A percentile compares a stretch with the other conserved stretches of the same genome.
These are phyloP conservation scores for Octomys mimax DNA, from an alignment of 2,797 vertebrate genomes.

Conservation along the genomic window DNA sequence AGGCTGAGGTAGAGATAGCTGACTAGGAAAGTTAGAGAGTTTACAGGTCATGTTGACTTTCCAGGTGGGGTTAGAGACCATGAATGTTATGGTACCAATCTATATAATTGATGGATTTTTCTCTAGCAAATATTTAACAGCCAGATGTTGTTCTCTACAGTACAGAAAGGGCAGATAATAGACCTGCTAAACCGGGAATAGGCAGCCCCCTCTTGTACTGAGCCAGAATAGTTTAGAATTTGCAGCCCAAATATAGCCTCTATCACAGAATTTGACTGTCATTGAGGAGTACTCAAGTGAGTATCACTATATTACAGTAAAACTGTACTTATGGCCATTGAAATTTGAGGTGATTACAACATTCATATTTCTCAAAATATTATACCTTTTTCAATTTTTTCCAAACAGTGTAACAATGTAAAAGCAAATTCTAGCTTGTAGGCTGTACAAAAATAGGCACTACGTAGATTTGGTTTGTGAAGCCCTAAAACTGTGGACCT, in stretches of 20 bases:
- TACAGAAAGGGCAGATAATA: background rate
- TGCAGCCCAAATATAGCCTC: background rate
- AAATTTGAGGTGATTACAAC: conserved; percentile 41
- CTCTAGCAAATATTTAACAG: conserved; percentile 55
- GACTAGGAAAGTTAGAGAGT: background rate
- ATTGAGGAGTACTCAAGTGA: background rate
- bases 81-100: background rate
- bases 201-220: background rate
- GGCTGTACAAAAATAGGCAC: background rate
- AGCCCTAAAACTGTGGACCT: background rate
- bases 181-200: background rate
- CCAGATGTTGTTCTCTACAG: background rate
- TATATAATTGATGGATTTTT: conserved; percentile 19
- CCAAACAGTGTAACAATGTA: background rate
- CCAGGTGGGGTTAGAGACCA: background rate
- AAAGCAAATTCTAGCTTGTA: conserved; percentile 32
- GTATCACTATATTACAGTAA: background rate
- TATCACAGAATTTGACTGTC: background rate
- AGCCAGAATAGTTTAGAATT: background rate
- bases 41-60: conserved; percentile 4
- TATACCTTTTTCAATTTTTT: background rate
- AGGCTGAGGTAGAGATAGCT: background rate
- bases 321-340: background rate
- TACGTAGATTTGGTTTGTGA: background rate
- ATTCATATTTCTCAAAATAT: background rate